These are phyloP conservation scores for Metopia argyrocephala DNA, from an alignment of 2,888 invertebrate species.

Conservation along the genomic window DNA sequence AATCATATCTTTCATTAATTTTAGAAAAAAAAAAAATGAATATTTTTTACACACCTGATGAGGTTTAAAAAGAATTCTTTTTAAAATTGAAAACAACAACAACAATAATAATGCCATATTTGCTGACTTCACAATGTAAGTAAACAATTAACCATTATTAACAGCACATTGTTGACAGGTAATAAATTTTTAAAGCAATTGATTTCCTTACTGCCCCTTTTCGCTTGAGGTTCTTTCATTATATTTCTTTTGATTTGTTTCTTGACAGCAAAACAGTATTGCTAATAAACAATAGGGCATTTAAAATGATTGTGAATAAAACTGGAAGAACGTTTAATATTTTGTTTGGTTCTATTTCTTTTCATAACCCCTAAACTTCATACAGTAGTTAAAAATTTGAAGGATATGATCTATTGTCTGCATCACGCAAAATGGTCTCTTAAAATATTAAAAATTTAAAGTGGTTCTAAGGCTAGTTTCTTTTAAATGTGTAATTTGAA, in stretches of 20 bases:
- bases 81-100: neutral
- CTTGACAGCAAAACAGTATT: neutral
- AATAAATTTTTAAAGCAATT: constrained; percentile 53
- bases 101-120: constrained; percentile 15
- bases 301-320: neutral
- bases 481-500: no score
- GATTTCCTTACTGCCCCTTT: constrained; percentile 23
- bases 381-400: neutral
- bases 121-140: constrained; percentile 40
- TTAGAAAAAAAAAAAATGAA: neutral
- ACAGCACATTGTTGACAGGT: constrained; percentile 60
- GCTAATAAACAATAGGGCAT: neutral
- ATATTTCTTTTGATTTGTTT: neutral
- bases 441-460: no score
- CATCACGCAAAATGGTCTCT: no score
- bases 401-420: no score
- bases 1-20: neutral
- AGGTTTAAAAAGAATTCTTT: constrained; percentile 19
- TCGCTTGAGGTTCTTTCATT: neutral
- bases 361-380: neutral
- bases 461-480: no score
- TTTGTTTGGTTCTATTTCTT: neutral
- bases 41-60: constrained; percentile 43
- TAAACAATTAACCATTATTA: constrained; percentile 43
- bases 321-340: neutral